phyloP scores from a whole-genome alignment of 2,797 vertebrate species.

The Acrocephalus scirpaceus region DNA sequence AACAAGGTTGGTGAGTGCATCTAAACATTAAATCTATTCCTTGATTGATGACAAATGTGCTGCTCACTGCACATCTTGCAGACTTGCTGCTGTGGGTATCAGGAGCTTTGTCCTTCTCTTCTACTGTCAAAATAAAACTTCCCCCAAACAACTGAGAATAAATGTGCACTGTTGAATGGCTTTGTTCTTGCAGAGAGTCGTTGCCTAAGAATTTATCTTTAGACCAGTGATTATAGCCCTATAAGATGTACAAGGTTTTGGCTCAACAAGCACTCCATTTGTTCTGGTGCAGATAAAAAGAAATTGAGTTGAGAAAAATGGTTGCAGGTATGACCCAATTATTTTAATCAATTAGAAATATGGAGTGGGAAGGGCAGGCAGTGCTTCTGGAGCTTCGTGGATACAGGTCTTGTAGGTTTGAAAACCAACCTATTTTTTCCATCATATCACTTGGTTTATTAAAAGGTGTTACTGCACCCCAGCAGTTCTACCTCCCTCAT shows the following conservation, averaged over 20 bases:
- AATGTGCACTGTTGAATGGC: background rate
- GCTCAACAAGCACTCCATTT: background rate
- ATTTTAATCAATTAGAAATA: background rate
- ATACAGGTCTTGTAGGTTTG: background rate
- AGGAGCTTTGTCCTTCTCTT: background rate
- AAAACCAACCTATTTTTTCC: background rate
- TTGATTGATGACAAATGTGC: background rate
- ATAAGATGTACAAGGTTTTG: background rate
- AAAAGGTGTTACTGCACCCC: background rate
- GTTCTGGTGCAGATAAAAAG: background rate
- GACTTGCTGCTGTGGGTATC: background rate
- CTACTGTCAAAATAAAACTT: background rate
- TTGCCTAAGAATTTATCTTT: background rate
- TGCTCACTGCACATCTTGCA: background rate
- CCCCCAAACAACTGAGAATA: background rate
- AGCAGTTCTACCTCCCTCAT: background rate
- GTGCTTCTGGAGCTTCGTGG: background rate
- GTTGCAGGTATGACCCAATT: background rate
- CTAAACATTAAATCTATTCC: background rate
- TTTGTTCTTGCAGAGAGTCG: background rate
- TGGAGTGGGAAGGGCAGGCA: background rate
- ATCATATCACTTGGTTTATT: background rate
- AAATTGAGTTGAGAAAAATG: background rate
- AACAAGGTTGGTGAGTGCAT: background rate
- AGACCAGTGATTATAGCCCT: background rate